Evolutionary conservation across 1,140 invertebrate species (phyloP).

Genomic region (Rhagoletis zephyria): DNA sequence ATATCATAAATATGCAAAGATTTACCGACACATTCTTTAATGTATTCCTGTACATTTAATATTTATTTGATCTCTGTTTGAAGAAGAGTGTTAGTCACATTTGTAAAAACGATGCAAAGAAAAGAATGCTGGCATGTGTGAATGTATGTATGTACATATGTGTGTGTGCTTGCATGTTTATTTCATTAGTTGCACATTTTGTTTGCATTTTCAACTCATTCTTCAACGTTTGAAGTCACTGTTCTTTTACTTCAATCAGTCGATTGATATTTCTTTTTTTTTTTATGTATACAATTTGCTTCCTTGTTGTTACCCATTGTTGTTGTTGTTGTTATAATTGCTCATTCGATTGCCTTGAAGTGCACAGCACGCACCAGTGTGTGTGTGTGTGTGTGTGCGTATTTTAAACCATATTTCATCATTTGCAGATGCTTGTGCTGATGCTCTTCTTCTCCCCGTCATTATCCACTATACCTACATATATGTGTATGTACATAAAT

Average conservation of each 20-base stretch:
- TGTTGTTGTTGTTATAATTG: conserved; percentile 39
- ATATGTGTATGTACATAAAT: no score
- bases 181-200: conserved; percentile 43
- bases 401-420: conserved; percentile 14
- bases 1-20: no score
- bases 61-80: conserved; percentile 1
- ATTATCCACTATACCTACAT: no score
- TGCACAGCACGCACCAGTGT: not conserved
- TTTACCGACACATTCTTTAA: not conserved
- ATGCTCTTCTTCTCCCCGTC: not conserved
- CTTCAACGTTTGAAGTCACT: conserved; percentile 37
- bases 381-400: not conserved
- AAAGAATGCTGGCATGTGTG: not conserved
- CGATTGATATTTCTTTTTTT: conserved; percentile 2
- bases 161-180: not conserved
- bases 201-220: conserved; percentile 22
- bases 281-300: not conserved
- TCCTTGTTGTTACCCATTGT: not conserved
- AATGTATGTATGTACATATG: not conserved
- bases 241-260: not conserved
- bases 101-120: conserved; percentile 64
- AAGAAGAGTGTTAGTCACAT: conserved; percentile 61
- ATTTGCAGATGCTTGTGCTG: not conserved
- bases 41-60: not conserved
- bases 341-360: conserved; percentile 21